phyloP scores from a whole-genome alignment of 2,888 invertebrate genomes.

The Ormyrus nitidulus region DNA sequence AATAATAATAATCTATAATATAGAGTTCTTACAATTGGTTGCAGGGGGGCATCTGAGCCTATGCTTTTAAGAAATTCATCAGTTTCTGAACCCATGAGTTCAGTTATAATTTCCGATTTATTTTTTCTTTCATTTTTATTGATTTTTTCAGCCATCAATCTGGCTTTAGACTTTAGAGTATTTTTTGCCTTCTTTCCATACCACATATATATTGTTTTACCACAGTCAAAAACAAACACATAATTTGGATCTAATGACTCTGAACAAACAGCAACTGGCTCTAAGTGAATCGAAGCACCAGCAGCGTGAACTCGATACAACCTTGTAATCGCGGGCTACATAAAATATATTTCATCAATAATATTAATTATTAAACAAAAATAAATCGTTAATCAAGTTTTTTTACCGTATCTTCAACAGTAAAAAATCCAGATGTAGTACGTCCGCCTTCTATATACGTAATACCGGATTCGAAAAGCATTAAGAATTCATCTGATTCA shows the following conservation, averaged over 20 bases:
- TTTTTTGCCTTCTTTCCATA: constrained; percentile 91
- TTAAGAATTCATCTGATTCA: constrained; percentile 96
- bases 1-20: neutral
- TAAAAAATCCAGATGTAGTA: constrained; percentile 97
- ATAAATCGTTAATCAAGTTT: constrained; percentile 11
- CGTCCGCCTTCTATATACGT: constrained; percentile 98
- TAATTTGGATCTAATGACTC: constrained; percentile 91
- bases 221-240: constrained; percentile 94
- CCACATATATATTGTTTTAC: constrained; percentile 93
- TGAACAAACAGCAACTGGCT: constrained; percentile 86
- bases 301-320: constrained; percentile 93
- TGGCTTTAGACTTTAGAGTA: constrained; percentile 90
- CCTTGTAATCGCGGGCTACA: constrained; percentile 87
- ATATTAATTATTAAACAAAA: neutral
- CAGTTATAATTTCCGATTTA: constrained; percentile 91
- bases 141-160: constrained; percentile 97
- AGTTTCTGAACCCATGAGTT: constrained; percentile 89
- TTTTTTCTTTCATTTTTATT: constrained; percentile 99
- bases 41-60: constrained; percentile 74
- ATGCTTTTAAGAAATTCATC: constrained; percentile 90
- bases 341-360: constrained; percentile 53
- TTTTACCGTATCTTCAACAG: constrained; percentile 91
- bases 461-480: constrained; percentile 92
- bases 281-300: constrained; percentile 91
- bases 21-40: constrained; percentile 69